Base-by-base conservation (phyloP, 1,140 invertebrate genomes). In the Pseudachorutes palmiensis region DNA sequence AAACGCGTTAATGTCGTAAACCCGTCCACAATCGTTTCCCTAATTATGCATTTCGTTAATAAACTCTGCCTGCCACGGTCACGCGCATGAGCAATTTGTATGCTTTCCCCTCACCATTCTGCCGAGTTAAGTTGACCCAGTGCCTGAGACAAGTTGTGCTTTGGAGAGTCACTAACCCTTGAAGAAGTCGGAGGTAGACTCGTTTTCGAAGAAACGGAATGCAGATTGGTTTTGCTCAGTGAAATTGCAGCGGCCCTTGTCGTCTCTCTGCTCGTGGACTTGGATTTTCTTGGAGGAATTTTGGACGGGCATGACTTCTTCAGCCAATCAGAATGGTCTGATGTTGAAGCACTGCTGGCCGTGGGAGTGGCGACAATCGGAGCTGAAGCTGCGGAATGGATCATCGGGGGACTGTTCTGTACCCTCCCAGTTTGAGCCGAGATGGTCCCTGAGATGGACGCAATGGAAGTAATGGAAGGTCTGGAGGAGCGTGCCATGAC, bases 1-100 rank as follows among this genome's bases (percentile, higher is more conserved):
- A 97, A 78, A 30, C 88, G 80, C 30, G 88, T 85, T 31, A 92
- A 79, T 61, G 83, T 83, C 61, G 86, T 83, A 41, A 97, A 79
- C 0, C 88, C 90, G 67, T 86, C 85, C 73, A 94, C 86, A 61
- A 88, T 90, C 0, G 84, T 79, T 76, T 95, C 91, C 94, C 87
- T 88, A 36, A 48, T 64, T 64, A 26, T 3, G 30, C 33, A 14
- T 63, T 63, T 5, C 31, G 32, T 36, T 57, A n/a, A 9, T 49
- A 64, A 63, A 30, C 45, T 65, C 19, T 64, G n/a, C n/a, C n/a
- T n/a, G n/a, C n/a, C n/a, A n/a, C n/a, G n/a, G n/a, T n/a, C n/a
- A n/a, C n/a, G n/a, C n/a, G n/a, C n/a, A n/a, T n/a, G n/a, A n/a
- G n/a, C n/a, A n/a, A n/a, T n/a, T n/a, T n/a, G n/a, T n/a, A n/a